Evolutionary conservation across 2,113 vertebrate genomes (phyloP).

Genomic region (Pao palembangensis): DNA sequence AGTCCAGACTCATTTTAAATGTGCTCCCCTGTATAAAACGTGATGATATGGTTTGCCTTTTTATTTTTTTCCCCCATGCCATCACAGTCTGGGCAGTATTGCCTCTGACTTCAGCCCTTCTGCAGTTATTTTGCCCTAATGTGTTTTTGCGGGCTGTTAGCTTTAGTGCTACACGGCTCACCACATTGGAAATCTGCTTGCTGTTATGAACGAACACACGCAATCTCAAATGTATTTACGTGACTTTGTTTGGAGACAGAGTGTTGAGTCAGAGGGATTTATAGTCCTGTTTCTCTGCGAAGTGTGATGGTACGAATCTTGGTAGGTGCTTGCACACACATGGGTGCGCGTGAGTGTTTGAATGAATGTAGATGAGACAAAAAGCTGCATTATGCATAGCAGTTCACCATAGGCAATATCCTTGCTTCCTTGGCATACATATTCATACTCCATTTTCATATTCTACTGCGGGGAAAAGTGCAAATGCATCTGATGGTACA

Average conservation of each 20-base stretch:
- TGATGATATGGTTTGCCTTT: conserved; percentile 39
- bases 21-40: conserved; percentile 26
- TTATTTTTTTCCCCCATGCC: conserved; percentile 29
- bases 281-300: conserved; percentile 55
- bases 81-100: conserved; percentile 30
- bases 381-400: conserved; percentile 78
- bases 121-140: conserved; percentile 40
- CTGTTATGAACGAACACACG: conserved; percentile 42
- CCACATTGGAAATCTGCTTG: conserved; percentile 33
- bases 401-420: conserved; percentile 75
- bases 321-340: conserved; percentile 27
- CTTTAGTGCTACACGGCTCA: conserved; percentile 38
- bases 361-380: conserved; percentile 75
- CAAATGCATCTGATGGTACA: conserved; percentile 50
- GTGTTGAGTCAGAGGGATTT: conserved; percentile 41
- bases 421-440: conserved; percentile 68
- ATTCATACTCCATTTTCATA: conserved; percentile 74
- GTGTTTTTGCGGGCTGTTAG: conserved; percentile 45
- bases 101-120: conserved; percentile 25
- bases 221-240: conserved; percentile 43
- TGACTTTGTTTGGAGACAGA: conserved; percentile 47
- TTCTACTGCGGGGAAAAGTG: conserved; percentile 39
- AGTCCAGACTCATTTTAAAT: conserved; percentile 41
- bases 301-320: conserved; percentile 58
- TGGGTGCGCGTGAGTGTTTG: conserved; percentile 50